Base-by-base conservation (phyloP, 2,113 vertebrate species). In the Microcebus murinus region DNA sequence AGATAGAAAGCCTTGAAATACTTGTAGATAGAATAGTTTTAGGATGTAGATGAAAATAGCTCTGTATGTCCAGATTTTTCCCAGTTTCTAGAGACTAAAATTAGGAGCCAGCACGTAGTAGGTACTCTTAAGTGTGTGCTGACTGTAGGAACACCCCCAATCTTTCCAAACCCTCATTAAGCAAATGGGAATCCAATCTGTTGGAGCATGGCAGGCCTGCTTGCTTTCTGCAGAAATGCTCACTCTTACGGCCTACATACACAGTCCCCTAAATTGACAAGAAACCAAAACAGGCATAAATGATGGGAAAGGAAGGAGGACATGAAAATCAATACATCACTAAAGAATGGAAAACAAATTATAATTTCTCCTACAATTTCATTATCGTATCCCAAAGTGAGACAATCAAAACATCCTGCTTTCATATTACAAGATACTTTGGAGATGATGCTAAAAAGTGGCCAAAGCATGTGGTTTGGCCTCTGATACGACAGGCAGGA, bases 1-100 rank as follows among this genome's bases (percentile, higher is more conserved):
- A 91, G 68, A 55, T 17, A 85, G 31, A 92, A 93, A 50, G 91
- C 68, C 36, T 89, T 59, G 79, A 94, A 95, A 86, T 68, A 0
- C 11, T 63, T 13, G 3, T 34, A 21, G 9, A 8, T 48, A 57
- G 0, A 6, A 73, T 73, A 57, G 57, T 52, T 92, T 65, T 34
- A 55, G 15, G 52, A 86, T 29, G 29, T 73, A 83, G 15, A 20
- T 80, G 77, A 3, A 92, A 74, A 36, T 42, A 57, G 15, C 31
- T 80, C 20, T 73, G 11, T 17, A 21, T 25, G 9, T 81, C 52
- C 3, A 77, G 9, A 57, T 52, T 29, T 73, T 34, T 45, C n/a
- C n/a, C 3, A n/a, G 25, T 63, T 83, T 31, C 45, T 80, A 59
- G 27, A 50, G 29, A 70, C 27, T 57, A 81, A 87, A 83, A 70